Evolutionary conservation across 30 jellyfish, hydroid and myxozoan species (phyloP).

Genomic region (Pelagia noctiluca): DNA sequence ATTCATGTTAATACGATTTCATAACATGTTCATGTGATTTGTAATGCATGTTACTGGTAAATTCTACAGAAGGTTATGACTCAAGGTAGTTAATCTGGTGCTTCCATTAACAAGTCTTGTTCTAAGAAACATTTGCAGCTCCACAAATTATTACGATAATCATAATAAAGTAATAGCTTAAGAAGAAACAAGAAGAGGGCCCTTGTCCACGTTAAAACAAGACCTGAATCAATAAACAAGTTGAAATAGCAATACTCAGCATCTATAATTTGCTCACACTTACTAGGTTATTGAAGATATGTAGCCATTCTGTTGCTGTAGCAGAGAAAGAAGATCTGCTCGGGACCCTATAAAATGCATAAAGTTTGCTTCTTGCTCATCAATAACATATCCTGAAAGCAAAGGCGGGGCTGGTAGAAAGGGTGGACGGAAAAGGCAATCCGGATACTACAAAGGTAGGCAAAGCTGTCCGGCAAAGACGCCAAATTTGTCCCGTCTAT

Average conservation of each 20-base stretch:
- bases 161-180: too few species aligned
- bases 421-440: constrained; percentile 4
- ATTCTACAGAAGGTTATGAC: too few species aligned
- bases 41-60: too few species aligned
- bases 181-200: too few species aligned
- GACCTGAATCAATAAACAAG: background rate
- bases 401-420: background rate
- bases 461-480: too few species aligned
- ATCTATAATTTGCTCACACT: background rate
- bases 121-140: too few species aligned
- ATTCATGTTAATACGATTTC: too few species aligned
- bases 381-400: constrained; percentile 10
- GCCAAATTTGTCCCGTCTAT: background rate
- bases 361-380: background rate
- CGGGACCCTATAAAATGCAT: background rate
- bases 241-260: background rate
- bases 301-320: constrained; percentile 14
- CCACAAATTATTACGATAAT: too few species aligned
- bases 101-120: too few species aligned
- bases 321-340: background rate
- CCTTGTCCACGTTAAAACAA: too few species aligned
- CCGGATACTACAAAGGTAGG: background rate
- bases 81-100: too few species aligned
- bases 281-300: background rate
- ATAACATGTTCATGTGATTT: too few species aligned